Evolutionary conservation across 1,140 invertebrate species (phyloP).

Genomic region (Ditylenchus dipsaci): DNA sequence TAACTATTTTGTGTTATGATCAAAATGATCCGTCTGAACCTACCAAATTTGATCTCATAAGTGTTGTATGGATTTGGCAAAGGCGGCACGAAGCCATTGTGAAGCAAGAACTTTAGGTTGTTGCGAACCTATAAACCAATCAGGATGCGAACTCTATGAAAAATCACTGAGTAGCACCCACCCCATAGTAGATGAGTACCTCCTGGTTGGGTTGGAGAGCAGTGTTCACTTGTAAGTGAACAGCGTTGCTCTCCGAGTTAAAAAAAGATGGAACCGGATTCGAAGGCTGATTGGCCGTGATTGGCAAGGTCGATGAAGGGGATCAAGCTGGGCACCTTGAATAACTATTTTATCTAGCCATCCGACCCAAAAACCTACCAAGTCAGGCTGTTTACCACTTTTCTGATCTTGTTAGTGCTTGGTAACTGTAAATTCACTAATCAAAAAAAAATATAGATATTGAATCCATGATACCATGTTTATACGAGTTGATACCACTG

Average conservation of each 20-base stretch:
- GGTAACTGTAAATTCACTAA: background rate
- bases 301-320: slow-evolving; percentile 44
- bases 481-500: slow-evolving; percentile 33
- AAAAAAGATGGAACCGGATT: slow-evolving; percentile 22
- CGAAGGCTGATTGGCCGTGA: slow-evolving; percentile 12
- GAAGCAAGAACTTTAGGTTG: slow-evolving; percentile 39
- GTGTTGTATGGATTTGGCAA: slow-evolving; percentile 30
- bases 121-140: slow-evolving; percentile 36
- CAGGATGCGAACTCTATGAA: background rate
- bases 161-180: background rate
- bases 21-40: too few relatives aligned
- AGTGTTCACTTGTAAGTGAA: slow-evolving; percentile 24
- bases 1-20: too few relatives aligned
- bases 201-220: slow-evolving; percentile 17
- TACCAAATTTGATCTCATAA: slow-evolving; percentile 45
- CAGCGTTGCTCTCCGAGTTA: slow-evolving; percentile 8
- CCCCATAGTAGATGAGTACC: slow-evolving; percentile 20
- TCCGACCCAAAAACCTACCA: background rate
- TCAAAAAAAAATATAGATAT: too few relatives aligned
- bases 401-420: background rate
- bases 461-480: too few relatives aligned
- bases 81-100: slow-evolving; percentile 45
- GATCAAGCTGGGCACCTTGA: slow-evolving; percentile 30
- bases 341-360: background rate
- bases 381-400: background rate